Conservation (phyloP, 2,113 vertebrate genomes). For the Triplophysa siluroides region DNA sequence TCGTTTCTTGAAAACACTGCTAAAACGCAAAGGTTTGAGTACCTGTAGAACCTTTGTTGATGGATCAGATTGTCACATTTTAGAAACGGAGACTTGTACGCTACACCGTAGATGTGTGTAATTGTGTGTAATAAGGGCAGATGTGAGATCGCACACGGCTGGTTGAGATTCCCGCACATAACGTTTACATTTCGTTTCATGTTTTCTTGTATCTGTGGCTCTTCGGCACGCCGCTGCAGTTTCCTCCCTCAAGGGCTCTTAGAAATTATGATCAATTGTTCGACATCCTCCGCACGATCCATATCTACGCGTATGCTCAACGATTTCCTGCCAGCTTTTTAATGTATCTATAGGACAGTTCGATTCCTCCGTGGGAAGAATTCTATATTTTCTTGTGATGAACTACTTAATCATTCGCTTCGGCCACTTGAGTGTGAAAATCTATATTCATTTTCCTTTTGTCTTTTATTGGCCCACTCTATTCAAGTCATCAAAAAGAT, state of each 20-base stretch:
- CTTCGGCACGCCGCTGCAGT: not conserved
- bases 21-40: not conserved
- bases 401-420: slow-evolving; percentile 76
- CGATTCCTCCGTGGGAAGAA: slow-evolving; percentile 72
- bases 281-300: slow-evolving; percentile 61
- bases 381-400: slow-evolving; percentile 76
- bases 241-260: slow-evolving; percentile 28
- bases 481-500: slow-evolving; percentile 70
- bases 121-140: slow-evolving; percentile 10
- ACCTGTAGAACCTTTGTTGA: too few relatives aligned
- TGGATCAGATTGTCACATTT: not conserved
- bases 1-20: not conserved
- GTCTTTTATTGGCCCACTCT: slow-evolving; percentile 73
- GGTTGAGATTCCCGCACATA: not conserved
- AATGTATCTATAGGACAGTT: slow-evolving; percentile 74
- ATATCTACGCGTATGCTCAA: slow-evolving; percentile 70
- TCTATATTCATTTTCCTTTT: slow-evolving; percentile 76
- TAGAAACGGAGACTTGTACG: not conserved
- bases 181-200: not conserved
- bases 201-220: not conserved
- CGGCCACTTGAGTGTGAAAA: slow-evolving; percentile 73
- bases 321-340: slow-evolving; percentile 77
- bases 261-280: slow-evolving; percentile 68
- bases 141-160: not conserved
- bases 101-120: not conserved